Conservation (phyloP, 2,113 vertebrate genomes). For the Peromyscus polionotus region DNA sequence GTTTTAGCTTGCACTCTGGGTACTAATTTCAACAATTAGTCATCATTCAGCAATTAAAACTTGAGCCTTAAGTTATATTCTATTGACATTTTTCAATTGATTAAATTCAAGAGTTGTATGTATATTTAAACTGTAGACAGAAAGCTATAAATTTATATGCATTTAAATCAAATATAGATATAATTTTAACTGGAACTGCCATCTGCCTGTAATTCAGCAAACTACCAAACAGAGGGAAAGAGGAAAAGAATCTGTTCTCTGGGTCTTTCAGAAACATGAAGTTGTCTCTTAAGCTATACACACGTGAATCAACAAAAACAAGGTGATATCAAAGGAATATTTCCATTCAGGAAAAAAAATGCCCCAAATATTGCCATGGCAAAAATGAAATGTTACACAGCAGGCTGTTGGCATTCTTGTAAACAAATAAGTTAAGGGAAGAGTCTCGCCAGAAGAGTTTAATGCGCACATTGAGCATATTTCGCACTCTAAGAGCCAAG, state of each 20-base stretch:
- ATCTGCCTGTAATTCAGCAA: neutral
- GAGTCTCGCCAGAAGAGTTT: neutral
- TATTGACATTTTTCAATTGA: constrained; percentile 8
- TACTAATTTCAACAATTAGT: constrained; percentile 43
- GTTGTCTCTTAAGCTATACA: neutral
- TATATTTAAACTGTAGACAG: constrained; percentile 24
- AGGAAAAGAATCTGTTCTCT: neutral
- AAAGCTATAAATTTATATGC: neutral
- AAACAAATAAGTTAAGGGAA: neutral
- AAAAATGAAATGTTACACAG: neutral
- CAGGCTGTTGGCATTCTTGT: neutral
- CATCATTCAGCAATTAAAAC: neutral
- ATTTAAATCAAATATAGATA: neutral
- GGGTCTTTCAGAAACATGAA: neutral
- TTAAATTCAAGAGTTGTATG: neutral
- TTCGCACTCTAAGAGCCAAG: neutral
- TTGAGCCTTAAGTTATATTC: constrained; percentile 20
- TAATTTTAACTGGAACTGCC: neutral
- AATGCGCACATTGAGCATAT: neutral
- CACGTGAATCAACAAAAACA: neutral
- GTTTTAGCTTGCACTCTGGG: neutral
- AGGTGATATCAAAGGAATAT: neutral
- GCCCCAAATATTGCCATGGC: neutral
- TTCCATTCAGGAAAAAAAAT: neutral
- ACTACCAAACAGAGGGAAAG: neutral